Conservation (phyloP, 2,797 vertebrate genomes). For the Limosa lapponica region DNA sequence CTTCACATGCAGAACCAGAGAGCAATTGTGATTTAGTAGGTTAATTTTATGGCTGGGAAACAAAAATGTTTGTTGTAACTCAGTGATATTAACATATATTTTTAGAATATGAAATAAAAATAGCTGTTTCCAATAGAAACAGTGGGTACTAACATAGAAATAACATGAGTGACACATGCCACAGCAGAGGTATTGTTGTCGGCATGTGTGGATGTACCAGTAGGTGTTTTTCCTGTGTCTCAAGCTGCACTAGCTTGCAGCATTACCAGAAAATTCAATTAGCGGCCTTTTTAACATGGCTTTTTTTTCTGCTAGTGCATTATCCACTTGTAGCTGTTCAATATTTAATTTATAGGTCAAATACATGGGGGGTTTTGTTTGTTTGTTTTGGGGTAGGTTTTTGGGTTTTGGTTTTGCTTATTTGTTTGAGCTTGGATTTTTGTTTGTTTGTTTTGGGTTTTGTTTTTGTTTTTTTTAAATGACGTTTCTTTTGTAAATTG, state of each 20-base stretch:
- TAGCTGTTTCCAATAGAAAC: background rate
- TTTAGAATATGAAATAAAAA: background rate
- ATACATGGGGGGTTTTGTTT: background rate
- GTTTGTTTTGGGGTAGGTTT: fast-evolving
- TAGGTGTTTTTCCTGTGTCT: background rate
- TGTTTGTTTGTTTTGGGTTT: background rate
- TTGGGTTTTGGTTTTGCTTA: background rate
- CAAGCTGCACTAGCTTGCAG: background rate
- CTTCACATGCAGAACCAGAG: background rate
- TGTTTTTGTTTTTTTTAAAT: background rate
- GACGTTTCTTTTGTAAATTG: background rate
- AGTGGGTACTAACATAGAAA: background rate
- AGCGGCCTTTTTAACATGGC: background rate
- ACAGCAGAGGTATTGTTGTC: background rate
- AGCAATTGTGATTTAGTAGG: background rate
- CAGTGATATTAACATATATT: background rate
- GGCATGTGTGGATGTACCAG: background rate
- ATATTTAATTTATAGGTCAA: background rate
- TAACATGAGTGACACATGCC: background rate
- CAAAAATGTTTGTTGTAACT: background rate
- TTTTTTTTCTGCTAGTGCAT: background rate
- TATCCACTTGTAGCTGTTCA: background rate
- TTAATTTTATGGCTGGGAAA: background rate
- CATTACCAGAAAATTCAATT: background rate
- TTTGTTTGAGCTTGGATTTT: background rate